These are phyloP conservation scores for Pachliopta kotzebuea DNA, from an alignment of 2,888 invertebrate genomes.

Conservation along the genomic window DNA sequence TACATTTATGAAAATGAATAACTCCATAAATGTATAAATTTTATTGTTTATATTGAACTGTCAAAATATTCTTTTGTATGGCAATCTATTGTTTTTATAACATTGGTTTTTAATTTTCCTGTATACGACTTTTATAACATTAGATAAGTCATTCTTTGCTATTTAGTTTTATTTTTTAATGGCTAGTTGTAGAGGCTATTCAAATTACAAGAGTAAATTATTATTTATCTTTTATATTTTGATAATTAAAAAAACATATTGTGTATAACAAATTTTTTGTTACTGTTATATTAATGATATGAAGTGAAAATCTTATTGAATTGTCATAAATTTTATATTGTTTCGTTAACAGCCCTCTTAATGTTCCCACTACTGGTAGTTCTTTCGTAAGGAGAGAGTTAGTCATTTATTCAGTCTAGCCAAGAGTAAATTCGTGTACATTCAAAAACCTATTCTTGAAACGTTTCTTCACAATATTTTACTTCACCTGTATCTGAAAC, in stretches of 20 bases:
- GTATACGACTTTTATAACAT: constrained; percentile 24
- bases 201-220: background rate
- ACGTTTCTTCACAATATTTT: no score
- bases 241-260: background rate
- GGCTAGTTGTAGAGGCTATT: constrained; percentile 24
- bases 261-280: no score
- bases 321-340: constrained; percentile 21
- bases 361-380: no score
- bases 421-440: no score
- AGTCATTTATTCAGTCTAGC: no score
- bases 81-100: constrained; percentile 8
- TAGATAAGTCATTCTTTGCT: background rate
- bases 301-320: constrained; percentile 32
- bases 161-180: constrained; percentile 1
- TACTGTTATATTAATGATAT: background rate
- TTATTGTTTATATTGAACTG: constrained; percentile 2
- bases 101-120: constrained; percentile 3
- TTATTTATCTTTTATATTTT: background rate
- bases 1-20: background rate
- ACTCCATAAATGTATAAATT: background rate
- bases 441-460: no score
- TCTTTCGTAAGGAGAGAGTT: no score
- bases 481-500: no score
- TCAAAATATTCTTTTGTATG: constrained; percentile 1
- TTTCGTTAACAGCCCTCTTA: constrained; percentile 13